These are phyloP conservation scores for Mycetomoellerius zeteki DNA, from an alignment of 1,140 invertebrate species.

Conservation along the genomic window DNA sequence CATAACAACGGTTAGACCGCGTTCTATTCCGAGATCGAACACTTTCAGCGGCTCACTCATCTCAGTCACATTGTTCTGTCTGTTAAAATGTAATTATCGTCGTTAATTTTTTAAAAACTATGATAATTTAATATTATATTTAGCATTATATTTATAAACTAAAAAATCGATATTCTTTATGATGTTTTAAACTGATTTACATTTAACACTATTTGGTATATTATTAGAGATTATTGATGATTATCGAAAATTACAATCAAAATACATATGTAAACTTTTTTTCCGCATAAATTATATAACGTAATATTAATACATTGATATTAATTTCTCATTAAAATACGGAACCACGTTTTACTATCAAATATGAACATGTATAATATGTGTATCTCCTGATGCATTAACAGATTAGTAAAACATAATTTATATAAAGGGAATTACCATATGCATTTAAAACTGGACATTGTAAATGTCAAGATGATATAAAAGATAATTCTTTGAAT, in stretches of 20 bases:
- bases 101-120: neutral
- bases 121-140: conserved; percentile 2
- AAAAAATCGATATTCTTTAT: neutral
- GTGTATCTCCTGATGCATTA: neutral
- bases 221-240: neutral
- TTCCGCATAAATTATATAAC: neutral
- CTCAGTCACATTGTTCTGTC: neutral
- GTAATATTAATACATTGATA: neutral
- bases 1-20: conserved; percentile 85
- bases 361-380: neutral
- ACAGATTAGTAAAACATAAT: neutral
- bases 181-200: neutral
- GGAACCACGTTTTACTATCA: neutral
- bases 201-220: neutral
- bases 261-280: neutral
- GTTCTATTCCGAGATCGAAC: conserved; percentile 71
- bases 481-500: neutral
- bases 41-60: neutral
- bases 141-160: conserved; percentile 14
- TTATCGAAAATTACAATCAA: neutral
- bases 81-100: neutral
- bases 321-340: neutral
- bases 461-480: neutral
- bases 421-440: neutral
- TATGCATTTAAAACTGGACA: neutral